Conservation (phyloP, 2,797 vertebrate genomes). For the Lycodopsis pacificus region DNA sequence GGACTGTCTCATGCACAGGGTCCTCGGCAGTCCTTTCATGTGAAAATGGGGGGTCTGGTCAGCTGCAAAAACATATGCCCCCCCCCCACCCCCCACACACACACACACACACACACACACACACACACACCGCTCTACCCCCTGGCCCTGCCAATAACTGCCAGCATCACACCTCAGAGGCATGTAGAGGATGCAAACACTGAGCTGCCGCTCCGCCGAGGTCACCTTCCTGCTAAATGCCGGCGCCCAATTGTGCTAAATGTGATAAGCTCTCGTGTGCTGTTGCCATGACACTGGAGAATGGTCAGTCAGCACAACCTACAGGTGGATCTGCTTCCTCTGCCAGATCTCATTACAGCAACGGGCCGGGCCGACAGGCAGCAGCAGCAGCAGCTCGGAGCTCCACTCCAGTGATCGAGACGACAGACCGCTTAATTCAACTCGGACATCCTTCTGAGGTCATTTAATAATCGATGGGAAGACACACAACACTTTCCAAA, state of each 20-base stretch:
- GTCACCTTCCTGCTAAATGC: conserved; percentile 82
- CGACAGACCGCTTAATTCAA: conserved; percentile 77
- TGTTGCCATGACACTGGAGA: conserved; percentile 65
- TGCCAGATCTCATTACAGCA: conserved; percentile 75
- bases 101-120: background rate
- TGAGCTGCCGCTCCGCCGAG: conserved; percentile 56
- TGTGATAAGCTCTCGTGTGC: conserved; percentile 71
- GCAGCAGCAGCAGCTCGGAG: conserved; percentile 36
- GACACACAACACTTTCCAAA: conserved; percentile 68
- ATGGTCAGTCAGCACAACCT: conserved; percentile 76
- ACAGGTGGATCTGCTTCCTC: conserved; percentile 81
- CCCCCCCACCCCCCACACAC: conserved; percentile 7
- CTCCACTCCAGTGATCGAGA: conserved; percentile 72
- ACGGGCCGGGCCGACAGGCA: conserved; percentile 24
- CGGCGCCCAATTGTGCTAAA: conserved; percentile 62
- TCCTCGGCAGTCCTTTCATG: conserved; percentile 79
- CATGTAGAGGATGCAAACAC: conserved; percentile 54
- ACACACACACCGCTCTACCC: conserved; percentile 25
- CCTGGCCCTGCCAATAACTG: conserved; percentile 79
- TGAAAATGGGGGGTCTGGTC: conserved; percentile 83
- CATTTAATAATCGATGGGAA: conserved; percentile 74
- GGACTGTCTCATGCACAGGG: conserved; percentile 67
- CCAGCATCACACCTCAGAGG: conserved; percentile 78
- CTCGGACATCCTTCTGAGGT: conserved; percentile 75
- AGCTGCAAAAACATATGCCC: conserved; percentile 85